A percentile compares a stretch with the other conserved stretches of the same genome.
Conservation (phyloP, 30 jellyfish, hydroid and myxozoan genomes). For the Hydractinia echinata region DNA sequence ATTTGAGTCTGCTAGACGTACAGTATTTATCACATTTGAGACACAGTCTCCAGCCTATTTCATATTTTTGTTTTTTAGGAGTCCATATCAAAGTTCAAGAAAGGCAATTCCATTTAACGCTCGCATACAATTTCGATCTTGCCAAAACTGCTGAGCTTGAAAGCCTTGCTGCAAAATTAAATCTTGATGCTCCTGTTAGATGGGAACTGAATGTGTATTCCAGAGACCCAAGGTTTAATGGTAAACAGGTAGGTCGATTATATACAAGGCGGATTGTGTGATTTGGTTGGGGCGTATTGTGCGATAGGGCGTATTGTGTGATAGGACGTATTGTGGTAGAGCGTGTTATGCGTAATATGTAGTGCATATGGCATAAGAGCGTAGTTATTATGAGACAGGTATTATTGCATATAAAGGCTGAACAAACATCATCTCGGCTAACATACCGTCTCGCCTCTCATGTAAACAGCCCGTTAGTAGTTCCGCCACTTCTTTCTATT, state of each 20-base stretch:
- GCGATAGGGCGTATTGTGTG: no score
- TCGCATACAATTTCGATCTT: slow-evolving; percentile 81
- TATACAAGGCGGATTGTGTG: no score
- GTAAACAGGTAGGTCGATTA: slow-evolving; percentile 37
- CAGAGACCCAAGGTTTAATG: slow-evolving; percentile 62
- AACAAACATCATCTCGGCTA: no score
- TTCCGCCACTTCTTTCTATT: no score
- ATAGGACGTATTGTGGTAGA: no score
- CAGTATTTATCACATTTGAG: neutral
- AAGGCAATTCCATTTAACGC: slow-evolving; percentile 80
- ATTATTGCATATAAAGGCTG: no score
- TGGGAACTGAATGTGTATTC: slow-evolving; percentile 90
- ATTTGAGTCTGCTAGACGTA: neutral
- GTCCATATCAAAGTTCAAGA: slow-evolving; percentile 68
- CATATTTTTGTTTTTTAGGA: slow-evolving; percentile 35
- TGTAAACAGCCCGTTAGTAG: no score
- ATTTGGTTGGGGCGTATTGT: no score
- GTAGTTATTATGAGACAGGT: no score
- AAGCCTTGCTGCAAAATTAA: slow-evolving; percentile 51
- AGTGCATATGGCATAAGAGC: no score
- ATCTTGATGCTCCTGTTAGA: slow-evolving; percentile 61
- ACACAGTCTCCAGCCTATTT: neutral
- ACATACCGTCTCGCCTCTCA: no score
- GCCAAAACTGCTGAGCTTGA: slow-evolving; percentile 56
- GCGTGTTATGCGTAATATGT: no score